phyloP scores from a whole-genome alignment of 2,113 vertebrate species.

The Pyrgilauda ruficollis region DNA sequence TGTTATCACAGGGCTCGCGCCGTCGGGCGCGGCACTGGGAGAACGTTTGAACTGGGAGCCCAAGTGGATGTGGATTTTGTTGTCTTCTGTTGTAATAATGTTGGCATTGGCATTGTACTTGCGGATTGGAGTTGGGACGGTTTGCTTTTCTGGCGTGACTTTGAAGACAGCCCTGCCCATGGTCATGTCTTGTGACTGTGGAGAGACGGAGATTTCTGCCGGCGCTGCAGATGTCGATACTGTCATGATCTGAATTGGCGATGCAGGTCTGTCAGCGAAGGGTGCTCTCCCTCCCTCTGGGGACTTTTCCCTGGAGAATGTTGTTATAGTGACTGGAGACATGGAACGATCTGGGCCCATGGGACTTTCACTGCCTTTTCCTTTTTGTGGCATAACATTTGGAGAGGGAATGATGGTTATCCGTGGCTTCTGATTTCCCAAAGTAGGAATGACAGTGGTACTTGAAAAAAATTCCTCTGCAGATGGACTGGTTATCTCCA shows the following conservation, averaged over 20 bases:
- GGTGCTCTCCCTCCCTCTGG: conserved; percentile 71
- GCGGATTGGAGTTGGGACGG: conserved; percentile 69
- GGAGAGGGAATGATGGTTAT: conserved; percentile 94
- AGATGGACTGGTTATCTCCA: conserved; percentile 92
- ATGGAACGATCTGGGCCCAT: conserved; percentile 77
- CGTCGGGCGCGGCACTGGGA: conserved; percentile 58
- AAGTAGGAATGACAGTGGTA: conserved; percentile 91
- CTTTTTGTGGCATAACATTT: conserved; percentile 72
- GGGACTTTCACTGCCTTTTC: conserved; percentile 61
- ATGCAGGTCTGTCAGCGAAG: conserved; percentile 72
- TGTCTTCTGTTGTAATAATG: conserved; percentile 94
- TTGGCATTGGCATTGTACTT: conserved; percentile 86
- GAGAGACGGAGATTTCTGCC: conserved; percentile 69
- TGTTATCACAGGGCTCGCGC: conserved; percentile 73
- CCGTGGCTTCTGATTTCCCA: conserved; percentile 88
- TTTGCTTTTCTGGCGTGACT: conserved; percentile 86
- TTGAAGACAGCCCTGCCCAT: conserved; percentile 84
- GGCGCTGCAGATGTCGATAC: conserved; percentile 84
- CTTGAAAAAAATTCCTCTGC: conserved; percentile 93
- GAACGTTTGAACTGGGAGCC: conserved; percentile 85
- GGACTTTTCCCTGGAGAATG: conserved; percentile 86
- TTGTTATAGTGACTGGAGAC: conserved; percentile 92
- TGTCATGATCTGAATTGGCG: conserved; percentile 90
- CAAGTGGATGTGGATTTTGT: conserved; percentile 96
- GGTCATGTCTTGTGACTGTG: conserved; percentile 77